Conservation (phyloP, 2,797 vertebrate species). For the Phoeniculus purpureus region DNA sequence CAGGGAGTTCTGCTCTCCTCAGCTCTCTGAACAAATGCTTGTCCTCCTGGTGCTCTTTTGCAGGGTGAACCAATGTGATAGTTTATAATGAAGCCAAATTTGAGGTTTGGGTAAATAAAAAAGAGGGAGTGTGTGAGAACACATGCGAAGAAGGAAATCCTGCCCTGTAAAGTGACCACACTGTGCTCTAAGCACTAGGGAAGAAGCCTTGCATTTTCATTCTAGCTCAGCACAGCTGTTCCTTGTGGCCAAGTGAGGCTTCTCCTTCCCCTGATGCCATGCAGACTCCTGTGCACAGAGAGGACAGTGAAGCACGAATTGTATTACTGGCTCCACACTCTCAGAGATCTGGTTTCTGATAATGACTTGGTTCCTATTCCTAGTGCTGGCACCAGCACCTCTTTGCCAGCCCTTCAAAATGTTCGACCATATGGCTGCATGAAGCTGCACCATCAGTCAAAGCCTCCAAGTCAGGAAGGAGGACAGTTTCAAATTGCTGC, state of each 20-base stretch:
- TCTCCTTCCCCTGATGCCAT: not conserved
- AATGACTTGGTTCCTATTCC: conserved; percentile 43
- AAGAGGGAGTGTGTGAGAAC: not conserved
- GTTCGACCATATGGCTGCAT: conserved; percentile 58
- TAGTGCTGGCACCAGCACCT: conserved; percentile 21
- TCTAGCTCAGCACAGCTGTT: not conserved
- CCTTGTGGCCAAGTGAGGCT: not conserved
- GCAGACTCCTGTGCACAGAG: accelerated
- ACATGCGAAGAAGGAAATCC: not conserved
- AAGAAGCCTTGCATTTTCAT: not conserved
- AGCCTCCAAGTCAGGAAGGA: conserved; percentile 30
- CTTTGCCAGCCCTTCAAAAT: conserved; percentile 60
- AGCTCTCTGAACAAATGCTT: not conserved
- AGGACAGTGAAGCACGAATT: not conserved
- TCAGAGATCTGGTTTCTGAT: conserved; percentile 38
- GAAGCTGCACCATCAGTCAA: conserved; percentile 48
- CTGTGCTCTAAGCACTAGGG: not conserved
- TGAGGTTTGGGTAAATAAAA: not conserved
- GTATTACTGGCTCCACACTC: not conserved
- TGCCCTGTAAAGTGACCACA: not conserved
- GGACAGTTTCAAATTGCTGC: conserved; percentile 52
- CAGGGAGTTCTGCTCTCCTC: not conserved
- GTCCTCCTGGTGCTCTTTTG: not conserved
- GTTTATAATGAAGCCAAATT: conserved; percentile 21
- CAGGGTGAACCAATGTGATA: not conserved